Evolutionary conservation across 2,888 invertebrate genomes (phyloP).

Genomic region (Phoenoteleia sp.): DNA sequence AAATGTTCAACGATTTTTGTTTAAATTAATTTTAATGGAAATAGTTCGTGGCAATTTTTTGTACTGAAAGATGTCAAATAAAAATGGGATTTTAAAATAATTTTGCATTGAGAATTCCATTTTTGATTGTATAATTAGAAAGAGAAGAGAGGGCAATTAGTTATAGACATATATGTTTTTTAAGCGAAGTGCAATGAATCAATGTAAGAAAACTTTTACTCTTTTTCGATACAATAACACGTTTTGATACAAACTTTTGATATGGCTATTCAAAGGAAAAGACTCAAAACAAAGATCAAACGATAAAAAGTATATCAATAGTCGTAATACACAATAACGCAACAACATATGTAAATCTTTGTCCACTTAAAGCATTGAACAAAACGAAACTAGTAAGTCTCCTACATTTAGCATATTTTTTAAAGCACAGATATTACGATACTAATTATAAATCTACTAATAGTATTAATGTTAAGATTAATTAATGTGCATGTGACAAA

Average conservation of each 20-base stretch:
- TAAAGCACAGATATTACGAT: conserved; percentile 72
- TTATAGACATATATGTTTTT: background rate
- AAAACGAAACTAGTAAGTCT: conserved; percentile 59
- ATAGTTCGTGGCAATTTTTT: too few species aligned
- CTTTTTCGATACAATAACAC: background rate
- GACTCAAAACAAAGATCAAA: conserved; percentile 51
- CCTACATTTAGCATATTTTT: conserved; percentile 79
- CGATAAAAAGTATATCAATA: conserved; percentile 49
- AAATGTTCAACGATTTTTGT: too few species aligned
- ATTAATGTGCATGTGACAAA: too few species aligned
- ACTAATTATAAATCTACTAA: conserved; percentile 69
- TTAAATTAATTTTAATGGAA: too few species aligned
- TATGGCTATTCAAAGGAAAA: background rate
- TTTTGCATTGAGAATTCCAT: too few species aligned
- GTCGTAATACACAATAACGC: conserved; percentile 48
- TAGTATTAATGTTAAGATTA: conserved; percentile 65
- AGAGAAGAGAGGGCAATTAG: too few species aligned
- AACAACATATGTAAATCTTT: conserved; percentile 41
- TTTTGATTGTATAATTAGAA: too few species aligned
- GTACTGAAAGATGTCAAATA: too few species aligned
- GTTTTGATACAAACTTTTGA: conserved; percentile 39
- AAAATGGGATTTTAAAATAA: too few species aligned
- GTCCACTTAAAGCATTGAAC: conserved; percentile 61
- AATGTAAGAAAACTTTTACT: too few species aligned
- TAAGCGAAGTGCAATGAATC: background rate